Conservation (phyloP, 2,888 invertebrate genomes). For the Branchellion lobata region DNA sequence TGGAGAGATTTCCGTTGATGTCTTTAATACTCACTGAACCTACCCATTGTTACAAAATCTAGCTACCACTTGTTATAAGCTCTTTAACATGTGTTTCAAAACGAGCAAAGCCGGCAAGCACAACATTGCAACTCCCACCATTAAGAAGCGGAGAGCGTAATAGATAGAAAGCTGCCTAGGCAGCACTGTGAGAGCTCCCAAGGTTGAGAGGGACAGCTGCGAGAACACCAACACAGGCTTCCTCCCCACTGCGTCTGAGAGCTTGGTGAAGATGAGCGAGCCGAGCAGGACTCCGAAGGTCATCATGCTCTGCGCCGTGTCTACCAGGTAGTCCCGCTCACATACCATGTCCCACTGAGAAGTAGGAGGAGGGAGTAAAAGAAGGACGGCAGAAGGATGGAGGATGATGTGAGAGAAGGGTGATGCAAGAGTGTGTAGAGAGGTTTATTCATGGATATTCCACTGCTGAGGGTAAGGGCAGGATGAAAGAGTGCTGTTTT, state of each 20-base stretch:
- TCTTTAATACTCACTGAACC: too few species aligned
- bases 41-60: background rate
- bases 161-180: constrained; percentile 51
- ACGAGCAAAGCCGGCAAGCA: background rate
- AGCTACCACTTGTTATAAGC: background rate
- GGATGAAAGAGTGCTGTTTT: background rate
- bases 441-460: background rate
- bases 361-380: background rate
- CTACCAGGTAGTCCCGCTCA: constrained; percentile 53
- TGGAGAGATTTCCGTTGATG: too few species aligned
- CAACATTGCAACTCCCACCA: too few species aligned
- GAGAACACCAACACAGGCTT: constrained; percentile 52
- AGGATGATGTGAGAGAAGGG: background rate
- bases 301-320: constrained; percentile 56
- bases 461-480: background rate
- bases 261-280: constrained; percentile 54
- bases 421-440: background rate
- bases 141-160: constrained; percentile 51
- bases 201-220: constrained; percentile 48
- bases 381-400: too few species aligned
- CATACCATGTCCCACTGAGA: constrained; percentile 56
- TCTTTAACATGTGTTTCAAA: background rate
- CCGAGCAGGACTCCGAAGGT: constrained; percentile 56
- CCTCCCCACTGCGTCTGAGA: constrained; percentile 55
- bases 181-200: constrained; percentile 50